A percentile compares a stretch with the other conserved stretches of the same genome.
phyloP scores from a whole-genome alignment of 2,113 vertebrate species.

The Anser cygnoides region DNA sequence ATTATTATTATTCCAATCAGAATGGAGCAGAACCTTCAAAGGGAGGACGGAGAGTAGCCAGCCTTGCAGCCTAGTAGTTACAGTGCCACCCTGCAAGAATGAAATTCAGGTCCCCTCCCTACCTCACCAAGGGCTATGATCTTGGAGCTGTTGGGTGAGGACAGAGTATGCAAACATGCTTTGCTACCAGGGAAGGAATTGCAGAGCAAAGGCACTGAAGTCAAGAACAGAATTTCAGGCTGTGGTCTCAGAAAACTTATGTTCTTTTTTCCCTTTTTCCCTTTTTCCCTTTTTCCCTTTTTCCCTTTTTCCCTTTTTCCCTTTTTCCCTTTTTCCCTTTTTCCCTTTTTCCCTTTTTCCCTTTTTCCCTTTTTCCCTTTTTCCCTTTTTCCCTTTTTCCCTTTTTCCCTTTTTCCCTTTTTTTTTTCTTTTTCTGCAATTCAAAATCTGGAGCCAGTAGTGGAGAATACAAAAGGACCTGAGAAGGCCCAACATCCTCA shows the following conservation, averaged over 20 bases:
- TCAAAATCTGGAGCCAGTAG: not conserved
- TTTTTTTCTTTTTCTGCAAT: not conserved
- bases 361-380: no score
- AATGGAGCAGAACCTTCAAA: not conserved
- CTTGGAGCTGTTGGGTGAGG: not conserved
- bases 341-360: no score
- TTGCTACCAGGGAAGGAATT: not conserved
- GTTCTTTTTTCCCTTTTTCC: not conserved
- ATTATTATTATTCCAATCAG: not conserved
- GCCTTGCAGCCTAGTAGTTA: not conserved
- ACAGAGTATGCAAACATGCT: not conserved
- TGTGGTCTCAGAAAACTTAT: rapidly evolving
- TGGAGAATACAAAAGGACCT: not conserved
- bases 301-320: no score
- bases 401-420: no score
- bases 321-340: no score
- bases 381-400: no score
- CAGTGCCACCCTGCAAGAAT: not conserved
- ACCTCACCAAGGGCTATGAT: not conserved
- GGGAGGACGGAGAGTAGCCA: not conserved
- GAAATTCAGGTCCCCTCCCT: not conserved
- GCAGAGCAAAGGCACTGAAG: not conserved
- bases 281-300: no score
- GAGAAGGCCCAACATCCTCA: not conserved
- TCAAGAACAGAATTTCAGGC: not conserved